Conservation (phyloP, 2,113 vertebrate species). For the Cygnus buccinator region DNA sequence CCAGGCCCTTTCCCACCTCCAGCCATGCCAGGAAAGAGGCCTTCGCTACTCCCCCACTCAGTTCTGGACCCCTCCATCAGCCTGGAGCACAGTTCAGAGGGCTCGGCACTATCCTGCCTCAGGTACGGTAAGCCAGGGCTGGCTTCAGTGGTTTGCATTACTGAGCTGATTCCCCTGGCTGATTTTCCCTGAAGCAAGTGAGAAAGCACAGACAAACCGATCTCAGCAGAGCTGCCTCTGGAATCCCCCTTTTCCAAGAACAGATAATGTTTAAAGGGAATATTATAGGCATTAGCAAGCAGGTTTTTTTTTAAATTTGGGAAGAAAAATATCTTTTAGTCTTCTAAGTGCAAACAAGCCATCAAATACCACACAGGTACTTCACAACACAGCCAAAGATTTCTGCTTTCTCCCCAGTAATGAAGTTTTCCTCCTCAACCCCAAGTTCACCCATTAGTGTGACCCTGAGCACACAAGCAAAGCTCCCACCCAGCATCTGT, state of each 20-base stretch:
- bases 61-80: background rate
- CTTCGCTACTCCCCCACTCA: background rate
- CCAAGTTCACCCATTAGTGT: background rate
- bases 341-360: background rate
- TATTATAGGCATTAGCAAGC: background rate
- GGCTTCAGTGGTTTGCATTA: background rate
- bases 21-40: background rate
- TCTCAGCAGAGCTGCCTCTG: background rate
- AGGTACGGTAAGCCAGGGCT: background rate
- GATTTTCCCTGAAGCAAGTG: background rate
- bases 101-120: background rate
- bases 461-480: background rate
- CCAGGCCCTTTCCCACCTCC: background rate
- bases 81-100: background rate
- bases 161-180: background rate
- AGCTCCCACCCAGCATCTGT: background rate
- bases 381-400: background rate
- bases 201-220: background rate
- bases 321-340: background rate
- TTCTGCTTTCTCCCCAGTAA: background rate
- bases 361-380: background rate
- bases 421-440: background rate
- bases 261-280: background rate
- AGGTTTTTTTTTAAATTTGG: background rate
- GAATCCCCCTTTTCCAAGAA: background rate